Conservation (phyloP, 1,140 invertebrate genomes). For the Saccostrea cuccullata region DNA sequence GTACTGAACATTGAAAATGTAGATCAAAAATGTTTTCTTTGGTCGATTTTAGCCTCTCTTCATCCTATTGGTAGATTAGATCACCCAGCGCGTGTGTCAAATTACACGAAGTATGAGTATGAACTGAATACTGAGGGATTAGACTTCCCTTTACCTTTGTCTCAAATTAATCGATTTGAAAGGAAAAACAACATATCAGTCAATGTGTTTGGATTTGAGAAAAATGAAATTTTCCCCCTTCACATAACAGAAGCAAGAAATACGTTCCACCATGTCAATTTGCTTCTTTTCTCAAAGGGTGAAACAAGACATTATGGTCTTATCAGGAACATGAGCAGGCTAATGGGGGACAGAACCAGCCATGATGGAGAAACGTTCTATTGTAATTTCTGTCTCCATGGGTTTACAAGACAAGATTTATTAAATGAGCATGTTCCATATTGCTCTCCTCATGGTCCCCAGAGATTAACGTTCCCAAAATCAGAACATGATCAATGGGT, state of each 20-base stretch:
- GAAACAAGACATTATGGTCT: conserved; percentile 42
- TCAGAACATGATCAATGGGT: conserved; percentile 52
- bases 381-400: too few species aligned
- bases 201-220: conserved; percentile 46
- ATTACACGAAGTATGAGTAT: background rate
- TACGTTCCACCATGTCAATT: too few species aligned
- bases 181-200: conserved; percentile 47
- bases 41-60: conserved; percentile 39
- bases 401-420: conserved; percentile 15
- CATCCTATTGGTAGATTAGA: background rate
- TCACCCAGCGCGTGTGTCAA: conserved; percentile 40
- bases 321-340: conserved; percentile 43
- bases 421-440: conserved; percentile 50
- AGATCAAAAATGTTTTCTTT: conserved; percentile 54
- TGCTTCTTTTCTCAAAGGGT: conserved; percentile 40
- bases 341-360: conserved; percentile 49
- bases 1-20: conserved; percentile 42
- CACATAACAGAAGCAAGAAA: background rate
- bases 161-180: conserved; percentile 45
- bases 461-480: conserved; percentile 50
- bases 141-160: too few species aligned
- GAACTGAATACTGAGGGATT: conserved; percentile 42
- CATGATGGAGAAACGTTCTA: conserved; percentile 42
- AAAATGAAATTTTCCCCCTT: background rate
- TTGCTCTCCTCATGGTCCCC: conserved; percentile 48